Conservation (phyloP, 1,140 invertebrate species). For the Drosophila kikkawai region DNA sequence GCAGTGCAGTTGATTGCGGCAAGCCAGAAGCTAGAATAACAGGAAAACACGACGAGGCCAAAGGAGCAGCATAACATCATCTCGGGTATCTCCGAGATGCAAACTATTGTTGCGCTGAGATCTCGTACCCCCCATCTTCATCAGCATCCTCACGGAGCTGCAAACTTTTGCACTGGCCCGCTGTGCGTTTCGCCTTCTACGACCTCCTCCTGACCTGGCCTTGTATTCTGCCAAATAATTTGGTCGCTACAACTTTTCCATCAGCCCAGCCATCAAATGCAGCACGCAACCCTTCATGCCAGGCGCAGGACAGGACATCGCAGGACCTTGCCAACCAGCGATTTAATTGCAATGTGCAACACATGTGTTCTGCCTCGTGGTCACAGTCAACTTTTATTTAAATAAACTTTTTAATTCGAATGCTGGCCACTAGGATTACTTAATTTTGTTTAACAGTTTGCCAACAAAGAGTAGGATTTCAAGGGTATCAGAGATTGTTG, state of each 20-base stretch:
- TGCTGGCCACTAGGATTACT: background rate
- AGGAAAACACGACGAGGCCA: constrained; percentile 13
- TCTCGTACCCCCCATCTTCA: constrained; percentile 53
- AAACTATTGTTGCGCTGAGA: constrained; percentile 79
- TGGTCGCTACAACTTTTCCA: constrained; percentile 74
- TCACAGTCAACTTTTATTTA: constrained; percentile 1
- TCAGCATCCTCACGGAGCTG: constrained; percentile 29
- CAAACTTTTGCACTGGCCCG: constrained; percentile 59
- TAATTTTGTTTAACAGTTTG: background rate
- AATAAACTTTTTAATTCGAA: constrained; percentile 9
- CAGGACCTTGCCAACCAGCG: constrained; percentile 31
- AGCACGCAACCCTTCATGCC: constrained; percentile 46
- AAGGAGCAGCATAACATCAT: constrained; percentile 37
- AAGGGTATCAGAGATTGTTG: background rate
- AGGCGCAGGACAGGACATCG: constrained; percentile 9
- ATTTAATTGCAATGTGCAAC: constrained; percentile 79
- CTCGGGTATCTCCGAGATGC: constrained; percentile 69
- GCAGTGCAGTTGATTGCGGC: constrained; percentile 82
- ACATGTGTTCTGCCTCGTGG: constrained; percentile 32
- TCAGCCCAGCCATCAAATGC: constrained; percentile 73
- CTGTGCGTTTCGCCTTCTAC: constrained; percentile 25
- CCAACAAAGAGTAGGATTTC: background rate
- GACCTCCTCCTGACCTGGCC: constrained; percentile 23
- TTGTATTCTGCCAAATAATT: constrained; percentile 50
- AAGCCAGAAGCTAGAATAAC: constrained; percentile 54